These are phyloP conservation scores for Loriculus beryllinus DNA, from an alignment of 2,797 vertebrate genomes.

Conservation along the genomic window DNA sequence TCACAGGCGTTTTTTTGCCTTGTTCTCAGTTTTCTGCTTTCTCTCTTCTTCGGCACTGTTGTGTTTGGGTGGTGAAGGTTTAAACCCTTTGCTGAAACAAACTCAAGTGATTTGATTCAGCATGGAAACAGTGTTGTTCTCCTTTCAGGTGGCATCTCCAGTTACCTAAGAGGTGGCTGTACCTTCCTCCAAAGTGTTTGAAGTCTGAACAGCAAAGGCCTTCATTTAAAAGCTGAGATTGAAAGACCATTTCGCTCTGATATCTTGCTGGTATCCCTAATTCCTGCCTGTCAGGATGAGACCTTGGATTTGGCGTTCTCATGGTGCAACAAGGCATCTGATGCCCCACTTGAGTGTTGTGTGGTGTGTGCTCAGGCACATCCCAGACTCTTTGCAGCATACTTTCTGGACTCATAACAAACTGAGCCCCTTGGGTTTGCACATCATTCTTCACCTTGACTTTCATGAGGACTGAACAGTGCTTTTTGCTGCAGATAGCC, in stretches of 20 bases:
- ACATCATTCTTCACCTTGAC: accelerated
- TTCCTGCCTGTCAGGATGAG: not conserved
- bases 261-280: not conserved
- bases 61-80: not conserved
- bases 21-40: not conserved
- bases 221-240: not conserved
- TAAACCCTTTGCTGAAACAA: not conserved
- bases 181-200: not conserved
- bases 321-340: accelerated
- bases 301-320: not conserved
- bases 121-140: not conserved
- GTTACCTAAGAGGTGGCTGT: not conserved
- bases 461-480: accelerated
- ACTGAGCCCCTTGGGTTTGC: not conserved
- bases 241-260: not conserved
- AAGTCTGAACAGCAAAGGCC: not conserved
- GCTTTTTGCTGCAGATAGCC: not conserved
- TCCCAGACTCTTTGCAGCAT: not conserved
- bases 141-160: not conserved
- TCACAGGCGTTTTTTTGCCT: not conserved
- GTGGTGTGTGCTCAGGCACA: not conserved
- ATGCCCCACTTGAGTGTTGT: accelerated
- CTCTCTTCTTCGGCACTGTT: not conserved
- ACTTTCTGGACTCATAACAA: not conserved
- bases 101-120: not conserved